Percentiles rank a stretch among this genome's conserved stretches.
Conservation (phyloP, 2,888 invertebrate genomes). For the Sarcophaga subvicina region DNA sequence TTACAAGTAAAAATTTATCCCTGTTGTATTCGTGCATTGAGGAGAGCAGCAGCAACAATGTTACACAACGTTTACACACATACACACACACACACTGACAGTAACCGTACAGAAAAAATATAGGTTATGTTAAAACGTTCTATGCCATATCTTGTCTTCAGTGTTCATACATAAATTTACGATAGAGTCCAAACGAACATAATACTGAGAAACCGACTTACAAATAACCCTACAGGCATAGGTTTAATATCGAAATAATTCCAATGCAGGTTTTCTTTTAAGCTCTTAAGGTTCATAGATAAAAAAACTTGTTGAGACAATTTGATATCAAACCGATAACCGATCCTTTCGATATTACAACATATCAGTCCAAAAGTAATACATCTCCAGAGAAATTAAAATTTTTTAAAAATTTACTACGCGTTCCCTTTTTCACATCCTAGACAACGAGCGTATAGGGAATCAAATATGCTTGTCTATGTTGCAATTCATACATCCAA, state of each 20-base stretch:
- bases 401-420: conserved; percentile 19
- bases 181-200: not conserved
- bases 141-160: not conserved
- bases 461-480: not conserved
- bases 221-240: no score
- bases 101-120: not conserved
- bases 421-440: conserved; percentile 9
- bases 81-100: not conserved
- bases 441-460: not conserved
- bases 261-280: no score
- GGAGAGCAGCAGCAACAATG: not conserved
- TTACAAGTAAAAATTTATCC: conserved; percentile 36
- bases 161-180: not conserved
- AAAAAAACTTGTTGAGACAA: no score
- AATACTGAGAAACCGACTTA: not conserved
- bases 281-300: no score
- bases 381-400: not conserved
- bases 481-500: not conserved
- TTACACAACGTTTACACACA: not conserved
- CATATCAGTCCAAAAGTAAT: no score
- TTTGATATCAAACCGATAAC: no score
- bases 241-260: no score
- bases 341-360: no score
- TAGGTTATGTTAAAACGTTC: not conserved
- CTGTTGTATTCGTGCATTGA: not conserved